phyloP scores from a whole-genome alignment of 2,797 vertebrate genomes.

The Sitta carolinensis region DNA sequence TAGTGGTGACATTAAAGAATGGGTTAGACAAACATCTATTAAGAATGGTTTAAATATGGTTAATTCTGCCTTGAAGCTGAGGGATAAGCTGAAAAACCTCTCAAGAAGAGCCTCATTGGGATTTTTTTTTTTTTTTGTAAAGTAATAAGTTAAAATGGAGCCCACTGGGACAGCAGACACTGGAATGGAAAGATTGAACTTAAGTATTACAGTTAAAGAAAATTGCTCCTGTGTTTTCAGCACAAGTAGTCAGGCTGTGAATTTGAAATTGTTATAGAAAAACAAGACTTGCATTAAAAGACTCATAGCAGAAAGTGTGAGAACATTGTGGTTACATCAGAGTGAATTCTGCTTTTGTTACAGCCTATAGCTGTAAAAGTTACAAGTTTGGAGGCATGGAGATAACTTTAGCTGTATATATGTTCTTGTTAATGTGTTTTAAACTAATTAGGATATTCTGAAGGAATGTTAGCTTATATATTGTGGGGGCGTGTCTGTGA shows the following conservation, averaged over 20 bases:
- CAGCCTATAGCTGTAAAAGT: neutral
- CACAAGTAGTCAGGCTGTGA: neutral
- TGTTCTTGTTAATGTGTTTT: neutral
- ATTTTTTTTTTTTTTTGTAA: neutral
- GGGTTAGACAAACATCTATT: neutral
- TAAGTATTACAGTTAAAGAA: neutral
- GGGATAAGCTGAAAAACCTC: neutral
- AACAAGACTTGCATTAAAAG: neutral
- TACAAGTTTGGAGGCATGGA: neutral
- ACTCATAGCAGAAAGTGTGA: neutral
- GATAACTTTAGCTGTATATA: neutral
- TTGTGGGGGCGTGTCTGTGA: neutral
- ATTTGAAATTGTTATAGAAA: neutral
- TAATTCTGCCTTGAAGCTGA: neutral
- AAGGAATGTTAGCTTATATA: neutral
- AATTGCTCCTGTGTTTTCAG: neutral
- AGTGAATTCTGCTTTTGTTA: neutral
- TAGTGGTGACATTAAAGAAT: neutral
- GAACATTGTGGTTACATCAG: neutral
- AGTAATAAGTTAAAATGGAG: neutral
- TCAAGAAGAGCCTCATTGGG: neutral
- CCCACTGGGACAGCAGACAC: neutral
- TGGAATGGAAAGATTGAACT: neutral
- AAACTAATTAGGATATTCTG: neutral
- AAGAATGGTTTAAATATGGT: neutral